These are phyloP conservation scores for Nansenia antarctica DNA, from an alignment of 2,113 vertebrate genomes.

Conservation along the genomic window DNA sequence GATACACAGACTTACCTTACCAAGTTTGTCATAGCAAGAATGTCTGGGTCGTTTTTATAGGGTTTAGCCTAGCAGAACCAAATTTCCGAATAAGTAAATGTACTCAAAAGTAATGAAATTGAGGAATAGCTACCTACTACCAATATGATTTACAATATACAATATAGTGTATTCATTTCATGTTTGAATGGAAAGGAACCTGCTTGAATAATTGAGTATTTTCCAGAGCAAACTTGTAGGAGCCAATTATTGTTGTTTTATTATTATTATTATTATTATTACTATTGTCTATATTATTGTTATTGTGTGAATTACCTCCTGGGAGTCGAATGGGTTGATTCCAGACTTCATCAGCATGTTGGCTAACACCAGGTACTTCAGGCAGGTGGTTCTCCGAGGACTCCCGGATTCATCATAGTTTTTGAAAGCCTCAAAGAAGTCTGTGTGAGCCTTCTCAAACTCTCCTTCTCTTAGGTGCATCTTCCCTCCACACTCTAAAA, in stretches of 20 bases:
- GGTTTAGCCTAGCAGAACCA: constrained; percentile 90
- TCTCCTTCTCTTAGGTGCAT: constrained; percentile 99
- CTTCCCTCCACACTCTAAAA: constrained; percentile 95
- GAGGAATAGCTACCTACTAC: too few relatives aligned
- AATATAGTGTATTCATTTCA: background rate
- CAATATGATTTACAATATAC: background rate
- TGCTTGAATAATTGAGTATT: background rate
- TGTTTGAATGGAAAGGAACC: background rate
- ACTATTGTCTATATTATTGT: too few relatives aligned
- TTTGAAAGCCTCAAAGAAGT: constrained; percentile 99
- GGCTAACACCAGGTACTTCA: constrained; percentile 98
- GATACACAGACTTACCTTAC: constrained; percentile 84
- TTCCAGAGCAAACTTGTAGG: too few relatives aligned
- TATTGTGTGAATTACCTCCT: constrained; percentile 81
- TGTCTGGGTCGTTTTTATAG: constrained; percentile 99
- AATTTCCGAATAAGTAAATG: background rate
- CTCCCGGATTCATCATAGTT: constrained; percentile 99
- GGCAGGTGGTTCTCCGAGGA: constrained; percentile 96
- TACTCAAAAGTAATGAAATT: background rate
- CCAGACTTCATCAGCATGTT: constrained; percentile 99
- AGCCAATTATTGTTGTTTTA: too few relatives aligned
- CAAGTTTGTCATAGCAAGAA: constrained; percentile 99
- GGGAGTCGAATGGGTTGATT: constrained; percentile 99
- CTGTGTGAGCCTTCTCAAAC: constrained; percentile 99
- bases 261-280: too few relatives aligned